These are phyloP conservation scores for Diachasma alloeum DNA, from an alignment of 1,140 invertebrate species.

Conservation along the genomic window DNA sequence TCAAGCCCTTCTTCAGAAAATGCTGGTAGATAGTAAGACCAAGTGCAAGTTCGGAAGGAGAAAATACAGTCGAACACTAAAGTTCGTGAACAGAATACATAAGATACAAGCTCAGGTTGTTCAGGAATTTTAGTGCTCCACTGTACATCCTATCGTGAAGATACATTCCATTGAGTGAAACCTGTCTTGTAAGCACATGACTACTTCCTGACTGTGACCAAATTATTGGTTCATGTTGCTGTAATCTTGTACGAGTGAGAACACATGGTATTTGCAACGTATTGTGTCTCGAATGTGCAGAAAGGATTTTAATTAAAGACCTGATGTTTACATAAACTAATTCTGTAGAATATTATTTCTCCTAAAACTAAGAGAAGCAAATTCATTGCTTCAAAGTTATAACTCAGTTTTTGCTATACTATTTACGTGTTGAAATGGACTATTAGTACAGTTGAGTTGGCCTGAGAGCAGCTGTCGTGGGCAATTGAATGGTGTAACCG, in stretches of 20 bases:
- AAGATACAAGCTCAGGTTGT: too few relatives aligned
- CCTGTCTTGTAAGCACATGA: neutral
- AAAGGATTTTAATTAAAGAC: neutral
- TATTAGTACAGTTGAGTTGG: neutral
- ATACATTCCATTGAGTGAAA: too few relatives aligned
- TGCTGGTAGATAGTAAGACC: slow-evolving; percentile 80
- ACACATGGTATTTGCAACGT: neutral
- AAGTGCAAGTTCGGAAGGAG: too few relatives aligned
- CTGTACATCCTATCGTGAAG: neutral
- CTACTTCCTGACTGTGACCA: neutral
- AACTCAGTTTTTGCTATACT: neutral
- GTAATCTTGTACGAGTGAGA: neutral
- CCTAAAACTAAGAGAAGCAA: neutral
- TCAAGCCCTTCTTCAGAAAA: slow-evolving; percentile 90
- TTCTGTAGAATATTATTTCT: neutral
- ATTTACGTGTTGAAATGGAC: neutral
- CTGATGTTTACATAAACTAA: neutral
- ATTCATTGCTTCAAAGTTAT: neutral
- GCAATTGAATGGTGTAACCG: neutral
- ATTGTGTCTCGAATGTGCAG: neutral
- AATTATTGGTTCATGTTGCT: neutral
- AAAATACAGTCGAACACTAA: too few relatives aligned
- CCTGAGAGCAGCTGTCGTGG: neutral
- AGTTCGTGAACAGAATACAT: too few relatives aligned
- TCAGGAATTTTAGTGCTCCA: too few relatives aligned